Percentiles rank a stretch among this genome's conserved stretches.
Evolutionary conservation across 92 coral and sea anemone genomes (phyloP).

Genomic region (Bergia puertoricense): DNA sequence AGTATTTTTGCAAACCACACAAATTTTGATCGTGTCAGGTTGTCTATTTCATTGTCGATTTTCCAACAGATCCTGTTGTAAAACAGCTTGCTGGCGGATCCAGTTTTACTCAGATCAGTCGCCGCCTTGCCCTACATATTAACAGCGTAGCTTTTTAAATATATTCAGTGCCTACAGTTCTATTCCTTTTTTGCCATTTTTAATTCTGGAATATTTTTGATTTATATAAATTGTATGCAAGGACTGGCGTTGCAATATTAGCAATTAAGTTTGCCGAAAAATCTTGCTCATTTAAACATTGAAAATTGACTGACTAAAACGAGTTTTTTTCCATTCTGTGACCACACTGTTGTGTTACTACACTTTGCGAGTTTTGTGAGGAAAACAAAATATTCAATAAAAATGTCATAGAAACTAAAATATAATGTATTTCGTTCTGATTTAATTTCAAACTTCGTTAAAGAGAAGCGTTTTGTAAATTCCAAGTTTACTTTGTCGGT

Average conservation of each 20-base stretch:
- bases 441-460: not conserved
- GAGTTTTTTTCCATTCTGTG: constrained; percentile 6
- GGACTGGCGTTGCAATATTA: constrained; percentile 10
- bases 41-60: constrained; percentile 31
- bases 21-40: constrained; percentile 34
- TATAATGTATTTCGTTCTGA: not conserved
- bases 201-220: constrained; percentile 17
- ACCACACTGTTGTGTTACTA: constrained; percentile 14
- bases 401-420: not conserved
- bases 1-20: not conserved
- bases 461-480: not conserved
- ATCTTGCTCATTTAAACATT: constrained; percentile 45
- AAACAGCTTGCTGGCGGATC: constrained; percentile 12
- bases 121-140: constrained; percentile 40
- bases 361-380: not conserved
- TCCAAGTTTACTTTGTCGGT: constrained; percentile 20
- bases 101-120: constrained; percentile 22
- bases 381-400: not conserved
- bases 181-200: not conserved
- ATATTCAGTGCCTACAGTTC: not conserved
- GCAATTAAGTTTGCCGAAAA: not conserved
- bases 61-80: constrained; percentile 33
- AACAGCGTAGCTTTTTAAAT: constrained; percentile 7
- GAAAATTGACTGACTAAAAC: constrained; percentile 21
- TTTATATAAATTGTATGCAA: not conserved